Evolutionary conservation across 2,797 vertebrate genomes (phyloP), one percentile per base, ranked within the genome.

Genomic region (Distichodus sexfasciatus): DNA sequence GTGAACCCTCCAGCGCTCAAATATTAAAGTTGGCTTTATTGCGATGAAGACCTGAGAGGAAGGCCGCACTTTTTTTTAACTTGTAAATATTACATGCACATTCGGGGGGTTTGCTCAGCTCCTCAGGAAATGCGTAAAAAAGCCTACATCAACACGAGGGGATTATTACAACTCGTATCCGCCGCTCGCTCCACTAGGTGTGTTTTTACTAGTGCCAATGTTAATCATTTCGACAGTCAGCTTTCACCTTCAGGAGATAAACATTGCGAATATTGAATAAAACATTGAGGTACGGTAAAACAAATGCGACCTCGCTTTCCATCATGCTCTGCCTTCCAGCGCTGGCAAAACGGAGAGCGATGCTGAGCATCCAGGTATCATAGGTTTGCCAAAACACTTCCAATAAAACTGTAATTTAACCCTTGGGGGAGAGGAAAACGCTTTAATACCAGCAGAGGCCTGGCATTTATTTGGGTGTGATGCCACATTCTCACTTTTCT

Each of bases 251-350:
- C 23, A 59, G 36, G 36, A 59, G 8, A 59, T 24, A 41, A 14
- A 41, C 14, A 26, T 38, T 41, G 43, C 8, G 43, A 59, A 41
- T 59, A 41, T n/a, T 59, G 57, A 59, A 59, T 59, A 41, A 59
- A 59, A 59, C 36, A 59, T 26, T 23, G 26, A 8, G 36, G 14
- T 26, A 19, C 24, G 14, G 8, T 40, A 14, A 43, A 43, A 17
- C 14, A 28, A 41, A 15, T 26, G 21, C 54, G 41, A 21, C 11
- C 19, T 21, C 40, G 54, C 19, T 35, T n/a, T 14, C 1, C 12
- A 14, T 43, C 11, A 59, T 15, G 36, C 23, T 26, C 4, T 41
- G 14, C 57, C 38, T 43, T 43, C 57, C 6, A 41, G 38, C 23
- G n/a, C 38, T 59, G 21, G 38, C 57, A 43, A 43, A 24, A 3